phyloP scores from a whole-genome alignment of 2,113 vertebrate species.

The Macquaria ambigua region DNA sequence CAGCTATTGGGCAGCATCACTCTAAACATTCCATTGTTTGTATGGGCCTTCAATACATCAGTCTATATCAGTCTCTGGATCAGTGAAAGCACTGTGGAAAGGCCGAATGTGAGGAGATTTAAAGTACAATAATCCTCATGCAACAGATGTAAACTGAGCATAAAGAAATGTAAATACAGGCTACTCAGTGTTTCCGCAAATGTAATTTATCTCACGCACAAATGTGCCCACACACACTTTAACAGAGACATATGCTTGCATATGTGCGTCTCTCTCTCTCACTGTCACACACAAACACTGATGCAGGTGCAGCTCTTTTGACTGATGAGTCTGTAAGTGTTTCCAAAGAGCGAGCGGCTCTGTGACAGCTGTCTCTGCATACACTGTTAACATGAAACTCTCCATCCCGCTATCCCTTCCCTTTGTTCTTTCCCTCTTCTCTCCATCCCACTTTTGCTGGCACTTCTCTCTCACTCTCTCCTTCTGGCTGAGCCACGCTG shows the following conservation, averaged over 20 bases:
- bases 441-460: conserved; percentile 32
- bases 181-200: conserved; percentile 44
- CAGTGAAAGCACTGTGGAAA: conserved; percentile 34
- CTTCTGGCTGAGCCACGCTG: conserved; percentile 30
- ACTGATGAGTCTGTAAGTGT: conserved; percentile 71
- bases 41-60: conserved; percentile 9
- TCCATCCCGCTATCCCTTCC: conserved; percentile 42
- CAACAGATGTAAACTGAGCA: conserved; percentile 60
- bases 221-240: conserved; percentile 39
- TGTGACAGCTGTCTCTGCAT: conserved; percentile 75
- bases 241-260: conserved; percentile 28
- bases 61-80: conserved; percentile 30
- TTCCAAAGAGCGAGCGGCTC: conserved; percentile 61
- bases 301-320: conserved; percentile 74
- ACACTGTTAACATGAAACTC: conserved; percentile 60
- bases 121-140: conserved; percentile 44
- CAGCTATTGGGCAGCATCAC: conserved; percentile 9
- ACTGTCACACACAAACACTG: conserved; percentile 33
- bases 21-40: conserved; percentile 24
- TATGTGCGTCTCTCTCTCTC: conserved; percentile 20
- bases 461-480: conserved; percentile 16
- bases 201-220: conserved; percentile 46
- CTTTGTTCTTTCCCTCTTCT: conserved; percentile 48
- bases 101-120: conserved; percentile 33
- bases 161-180: conserved; percentile 67